Evolutionary conservation across 2,797 vertebrate species (phyloP).

Genomic region (Holocentrus rufus): DNA sequence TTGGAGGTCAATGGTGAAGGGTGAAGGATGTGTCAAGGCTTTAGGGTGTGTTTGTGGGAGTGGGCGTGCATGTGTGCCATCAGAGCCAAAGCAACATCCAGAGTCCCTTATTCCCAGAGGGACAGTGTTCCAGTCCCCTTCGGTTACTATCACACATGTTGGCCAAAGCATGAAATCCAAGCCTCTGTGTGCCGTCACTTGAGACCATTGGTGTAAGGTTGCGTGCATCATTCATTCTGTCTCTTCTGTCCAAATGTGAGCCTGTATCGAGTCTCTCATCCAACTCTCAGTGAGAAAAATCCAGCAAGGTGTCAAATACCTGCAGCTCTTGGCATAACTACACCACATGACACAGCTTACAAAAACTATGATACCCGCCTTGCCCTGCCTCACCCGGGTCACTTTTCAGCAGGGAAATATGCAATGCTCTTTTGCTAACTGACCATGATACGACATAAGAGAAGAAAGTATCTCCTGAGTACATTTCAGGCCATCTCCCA

Average conservation of each 20-base stretch:
- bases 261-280: neutral
- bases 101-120: neutral
- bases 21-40: slow-evolving; percentile 46
- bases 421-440: neutral
- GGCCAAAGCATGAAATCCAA: slow-evolving; percentile 39
- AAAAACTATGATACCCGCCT: slow-evolving; percentile 6
- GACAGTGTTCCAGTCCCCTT: neutral
- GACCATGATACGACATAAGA: slow-evolving; percentile 9
- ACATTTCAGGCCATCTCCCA: neutral
- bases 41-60: neutral
- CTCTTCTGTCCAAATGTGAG: slow-evolving; percentile 23
- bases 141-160: slow-evolving; percentile 1
- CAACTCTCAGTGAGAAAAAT: slow-evolving; percentile 25
- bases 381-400: slow-evolving; percentile 11
- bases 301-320: neutral
- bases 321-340: neutral
- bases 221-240: slow-evolving; percentile 11
- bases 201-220: slow-evolving; percentile 24
- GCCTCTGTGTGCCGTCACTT: slow-evolving; percentile 29
- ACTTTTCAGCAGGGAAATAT: neutral
- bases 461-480: neutral
- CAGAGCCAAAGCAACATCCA: neutral
- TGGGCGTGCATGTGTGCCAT: slow-evolving; percentile 3
- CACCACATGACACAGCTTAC: slow-evolving; percentile 37
- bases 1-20: slow-evolving; percentile 46